A percentile compares a stretch with the other conserved stretches of the same genome.
Evolutionary conservation across 2,888 invertebrate species (phyloP).

Genomic region (Sinhomidia bicolor): DNA sequence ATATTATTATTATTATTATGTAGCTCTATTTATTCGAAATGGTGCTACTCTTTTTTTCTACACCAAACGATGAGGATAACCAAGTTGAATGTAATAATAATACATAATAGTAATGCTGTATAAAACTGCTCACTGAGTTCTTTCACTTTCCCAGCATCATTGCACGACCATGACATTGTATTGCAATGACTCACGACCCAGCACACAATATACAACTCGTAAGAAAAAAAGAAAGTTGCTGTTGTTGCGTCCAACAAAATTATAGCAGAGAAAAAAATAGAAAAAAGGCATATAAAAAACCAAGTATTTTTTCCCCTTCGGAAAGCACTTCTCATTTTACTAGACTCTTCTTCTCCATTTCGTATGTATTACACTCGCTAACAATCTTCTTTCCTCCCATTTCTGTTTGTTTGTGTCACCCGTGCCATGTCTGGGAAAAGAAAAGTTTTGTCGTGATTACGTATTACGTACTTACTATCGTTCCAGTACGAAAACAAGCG

Average conservation of each 20-base stretch:
- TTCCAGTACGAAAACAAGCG: neutral
- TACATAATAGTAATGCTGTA: neutral
- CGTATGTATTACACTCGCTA: constrained; percentile 1
- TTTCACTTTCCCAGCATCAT: neutral
- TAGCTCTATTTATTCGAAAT: neutral
- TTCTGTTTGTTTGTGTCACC: neutral
- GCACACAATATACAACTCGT: neutral
- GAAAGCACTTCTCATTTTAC: neutral
- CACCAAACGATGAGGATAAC: neutral
- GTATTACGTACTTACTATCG: neutral
- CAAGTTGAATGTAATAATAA: neutral
- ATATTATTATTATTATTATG: neutral
- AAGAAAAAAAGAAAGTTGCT: neutral
- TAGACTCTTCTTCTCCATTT: neutral
- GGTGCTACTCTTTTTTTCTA: neutral
- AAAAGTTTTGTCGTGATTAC: neutral
- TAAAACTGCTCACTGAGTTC: constrained; percentile 4
- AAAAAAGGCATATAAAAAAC: too few relatives aligned
- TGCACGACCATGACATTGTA: constrained; percentile 22
- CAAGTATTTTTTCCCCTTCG: neutral
- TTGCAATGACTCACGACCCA: constrained; percentile 25
- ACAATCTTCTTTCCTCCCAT: neutral
- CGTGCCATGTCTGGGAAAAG: neutral
- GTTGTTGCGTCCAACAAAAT: neutral
- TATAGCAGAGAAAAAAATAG: neutral